phyloP scores from a whole-genome alignment of 2,113 vertebrate genomes.

The Bubalus kerabau region DNA sequence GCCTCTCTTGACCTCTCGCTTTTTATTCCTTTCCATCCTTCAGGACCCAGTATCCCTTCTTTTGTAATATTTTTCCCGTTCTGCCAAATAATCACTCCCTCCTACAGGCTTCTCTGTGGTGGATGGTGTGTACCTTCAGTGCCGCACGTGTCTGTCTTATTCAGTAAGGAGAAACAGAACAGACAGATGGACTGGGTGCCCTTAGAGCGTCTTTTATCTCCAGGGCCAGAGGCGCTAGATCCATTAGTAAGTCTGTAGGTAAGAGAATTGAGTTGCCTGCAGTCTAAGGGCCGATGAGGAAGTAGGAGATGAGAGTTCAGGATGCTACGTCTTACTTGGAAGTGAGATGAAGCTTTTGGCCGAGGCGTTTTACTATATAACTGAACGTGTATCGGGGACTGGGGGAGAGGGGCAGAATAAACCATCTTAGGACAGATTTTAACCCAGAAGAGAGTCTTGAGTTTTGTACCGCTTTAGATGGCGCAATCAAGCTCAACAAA shows the following conservation, averaged over 20 bases:
- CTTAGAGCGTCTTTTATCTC: neutral
- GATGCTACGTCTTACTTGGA: neutral
- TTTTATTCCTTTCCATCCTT: neutral
- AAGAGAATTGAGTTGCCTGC: neutral
- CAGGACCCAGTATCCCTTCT: neutral
- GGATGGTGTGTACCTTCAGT: no score
- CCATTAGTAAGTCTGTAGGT: fast-evolving
- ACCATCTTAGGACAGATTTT: neutral
- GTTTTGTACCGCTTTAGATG: neutral
- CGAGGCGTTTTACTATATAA: neutral
- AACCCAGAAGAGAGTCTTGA: neutral
- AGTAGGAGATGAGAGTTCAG: neutral
- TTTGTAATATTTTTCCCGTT: neutral
- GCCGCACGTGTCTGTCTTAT: neutral
- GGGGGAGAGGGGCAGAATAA: neutral
- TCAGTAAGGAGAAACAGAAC: neutral
- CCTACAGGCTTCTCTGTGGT: no score
- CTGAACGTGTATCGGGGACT: neutral
- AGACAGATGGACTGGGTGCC: neutral
- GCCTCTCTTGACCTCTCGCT: neutral
- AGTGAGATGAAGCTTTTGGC: neutral
- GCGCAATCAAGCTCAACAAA: neutral
- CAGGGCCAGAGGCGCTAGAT: neutral
- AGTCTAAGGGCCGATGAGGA: neutral
- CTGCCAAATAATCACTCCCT: neutral